phyloP scores from a whole-genome alignment of 1,140 invertebrate genomes.

The Ericerus pela region DNA sequence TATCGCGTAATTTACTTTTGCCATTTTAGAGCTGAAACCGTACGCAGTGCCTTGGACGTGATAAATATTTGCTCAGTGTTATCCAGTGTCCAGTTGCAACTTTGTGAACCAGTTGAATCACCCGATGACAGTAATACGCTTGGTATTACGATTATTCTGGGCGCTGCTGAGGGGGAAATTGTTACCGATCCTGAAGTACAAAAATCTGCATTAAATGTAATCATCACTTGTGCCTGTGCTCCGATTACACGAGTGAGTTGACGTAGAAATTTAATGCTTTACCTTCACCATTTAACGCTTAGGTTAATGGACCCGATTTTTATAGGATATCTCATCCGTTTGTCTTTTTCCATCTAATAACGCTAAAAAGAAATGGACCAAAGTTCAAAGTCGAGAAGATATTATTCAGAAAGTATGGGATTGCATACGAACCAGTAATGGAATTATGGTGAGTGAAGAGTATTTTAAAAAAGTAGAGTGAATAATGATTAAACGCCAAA shows the following conservation, averaged over 20 bases:
- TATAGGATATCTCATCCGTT: neutral
- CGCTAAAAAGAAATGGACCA: slow-evolving; percentile 30
- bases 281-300: too few species aligned
- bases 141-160: slow-evolving; percentile 45
- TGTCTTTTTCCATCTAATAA: neutral
- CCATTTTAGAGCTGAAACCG: slow-evolving; percentile 60
- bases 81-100: slow-evolving; percentile 64
- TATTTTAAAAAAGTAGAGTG: neutral
- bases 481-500: too few species aligned
- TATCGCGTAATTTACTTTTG: neutral
- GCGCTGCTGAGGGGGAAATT: slow-evolving; percentile 78
- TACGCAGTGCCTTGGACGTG: slow-evolving; percentile 75
- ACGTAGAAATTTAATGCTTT: slow-evolving; percentile 16
- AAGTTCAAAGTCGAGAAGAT: slow-evolving; percentile 51
- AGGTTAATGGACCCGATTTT: neutral
- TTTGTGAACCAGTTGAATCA: slow-evolving; percentile 63
- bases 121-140: slow-evolving; percentile 56
- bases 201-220: slow-evolving; percentile 68
- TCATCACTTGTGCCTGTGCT: slow-evolving; percentile 87
- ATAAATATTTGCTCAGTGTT: slow-evolving; percentile 78
- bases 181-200: slow-evolving; percentile 79
- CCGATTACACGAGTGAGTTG: slow-evolving; percentile 59
- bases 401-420: slow-evolving; percentile 85
- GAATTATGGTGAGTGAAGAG: slow-evolving; percentile 64
- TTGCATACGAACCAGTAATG: slow-evolving; percentile 79